Evolutionary conservation across 1,140 invertebrate species (phyloP).

Genomic region (Venustaconcha ellipsiformis): DNA sequence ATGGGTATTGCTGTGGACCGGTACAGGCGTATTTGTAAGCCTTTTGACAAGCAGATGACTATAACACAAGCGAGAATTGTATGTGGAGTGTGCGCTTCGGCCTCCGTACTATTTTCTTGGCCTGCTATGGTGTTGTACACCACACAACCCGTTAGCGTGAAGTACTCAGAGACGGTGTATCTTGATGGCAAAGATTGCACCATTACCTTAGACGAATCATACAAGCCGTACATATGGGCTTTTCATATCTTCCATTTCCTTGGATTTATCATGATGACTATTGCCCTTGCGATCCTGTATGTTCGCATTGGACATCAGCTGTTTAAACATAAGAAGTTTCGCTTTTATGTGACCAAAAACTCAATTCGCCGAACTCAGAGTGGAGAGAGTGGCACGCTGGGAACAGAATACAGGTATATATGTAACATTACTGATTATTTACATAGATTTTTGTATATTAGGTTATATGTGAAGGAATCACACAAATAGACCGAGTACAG

Average conservation of each 20-base stretch:
- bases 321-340: constrained; percentile 30
- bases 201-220: constrained; percentile 14
- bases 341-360: constrained; percentile 27
- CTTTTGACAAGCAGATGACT: constrained; percentile 29
- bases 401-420: not conserved
- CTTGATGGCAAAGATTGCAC: constrained; percentile 26
- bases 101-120: constrained; percentile 18
- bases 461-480: too few relatives aligned
- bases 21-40: constrained; percentile 50
- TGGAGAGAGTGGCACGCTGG: constrained; percentile 18
- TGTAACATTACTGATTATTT: too few relatives aligned
- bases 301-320: constrained; percentile 26
- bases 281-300: constrained; percentile 28
- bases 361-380: constrained; percentile 21
- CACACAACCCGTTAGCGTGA: constrained; percentile 11
- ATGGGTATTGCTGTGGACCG: constrained; percentile 49
- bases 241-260: constrained; percentile 25
- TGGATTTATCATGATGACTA: constrained; percentile 15
- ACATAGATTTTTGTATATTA: too few relatives aligned
- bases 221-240: constrained; percentile 6
- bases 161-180: constrained; percentile 2
- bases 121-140: constrained; percentile 28
- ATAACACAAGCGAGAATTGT: constrained; percentile 12
- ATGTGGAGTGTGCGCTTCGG: constrained; percentile 5
- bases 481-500: too few relatives aligned